Evolutionary conservation across 2,113 vertebrate species (phyloP).

Genomic region (Brachyhypopomus occidentalis): DNA sequence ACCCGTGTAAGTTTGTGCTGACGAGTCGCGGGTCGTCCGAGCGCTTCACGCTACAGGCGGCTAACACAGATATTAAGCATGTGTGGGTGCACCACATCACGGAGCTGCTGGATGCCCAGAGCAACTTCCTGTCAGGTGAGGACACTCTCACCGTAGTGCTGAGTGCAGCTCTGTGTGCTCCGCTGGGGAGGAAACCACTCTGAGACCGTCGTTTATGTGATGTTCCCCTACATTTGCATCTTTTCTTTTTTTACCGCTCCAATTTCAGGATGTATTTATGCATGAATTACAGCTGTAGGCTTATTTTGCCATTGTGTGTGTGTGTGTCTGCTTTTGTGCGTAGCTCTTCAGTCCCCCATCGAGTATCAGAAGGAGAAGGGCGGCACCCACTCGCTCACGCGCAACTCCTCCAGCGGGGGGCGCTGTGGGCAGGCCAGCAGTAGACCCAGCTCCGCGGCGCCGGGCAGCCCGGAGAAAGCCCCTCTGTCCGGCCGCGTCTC

Average conservation of each 20-base stretch:
- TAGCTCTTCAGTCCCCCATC: constrained; percentile 95
- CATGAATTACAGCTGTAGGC: not conserved
- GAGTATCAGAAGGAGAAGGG: constrained; percentile 91
- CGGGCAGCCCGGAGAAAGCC: constrained; percentile 79
- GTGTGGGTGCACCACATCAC: constrained; percentile 92
- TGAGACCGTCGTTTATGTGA: not conserved
- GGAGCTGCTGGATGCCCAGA: constrained; percentile 90
- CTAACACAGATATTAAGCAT: constrained; percentile 92
- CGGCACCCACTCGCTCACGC: constrained; percentile 77
- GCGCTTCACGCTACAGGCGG: constrained; percentile 89
- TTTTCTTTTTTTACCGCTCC: not conserved
- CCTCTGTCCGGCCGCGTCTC: constrained; percentile 79
- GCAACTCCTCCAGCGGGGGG: constrained; percentile 70
- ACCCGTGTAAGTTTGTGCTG: constrained; percentile 94
- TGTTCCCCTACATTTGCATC: not conserved
- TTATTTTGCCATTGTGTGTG: not conserved
- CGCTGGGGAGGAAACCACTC: not conserved
- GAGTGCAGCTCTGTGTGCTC: not conserved
- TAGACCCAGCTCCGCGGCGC: constrained; percentile 85
- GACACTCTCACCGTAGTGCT: no score
- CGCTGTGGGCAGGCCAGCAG: constrained; percentile 76
- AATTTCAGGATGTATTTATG: not conserved
- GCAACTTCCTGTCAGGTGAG: constrained; percentile 92
- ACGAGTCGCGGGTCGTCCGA: constrained; percentile 88
- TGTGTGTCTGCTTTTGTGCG: not conserved